Conservation (phyloP, 2,113 vertebrate species). For the Gambusia affinis region DNA sequence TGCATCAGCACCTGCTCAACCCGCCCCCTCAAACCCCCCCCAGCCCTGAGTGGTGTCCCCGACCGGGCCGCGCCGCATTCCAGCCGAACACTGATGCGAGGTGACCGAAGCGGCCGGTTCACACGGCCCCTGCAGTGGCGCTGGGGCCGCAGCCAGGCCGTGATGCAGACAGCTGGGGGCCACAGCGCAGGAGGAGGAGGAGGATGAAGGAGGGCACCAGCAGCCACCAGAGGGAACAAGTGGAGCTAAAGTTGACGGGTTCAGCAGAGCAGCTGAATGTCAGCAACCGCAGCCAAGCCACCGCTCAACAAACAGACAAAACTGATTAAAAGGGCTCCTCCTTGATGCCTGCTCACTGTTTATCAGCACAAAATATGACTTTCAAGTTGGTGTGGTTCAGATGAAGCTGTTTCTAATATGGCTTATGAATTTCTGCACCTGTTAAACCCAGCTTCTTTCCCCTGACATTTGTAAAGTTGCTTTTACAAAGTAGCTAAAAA, state of each 20-base stretch:
- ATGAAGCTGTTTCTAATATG: too few relatives aligned
- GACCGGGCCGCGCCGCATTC: conserved; percentile 66
- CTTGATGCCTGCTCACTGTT: not conserved
- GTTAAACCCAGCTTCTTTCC: not conserved
- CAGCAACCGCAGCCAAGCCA: conserved; percentile 39
- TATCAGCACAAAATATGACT: not conserved
- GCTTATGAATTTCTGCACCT: too few relatives aligned
- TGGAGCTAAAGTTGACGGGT: conserved; percentile 65
- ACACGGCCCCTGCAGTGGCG: conserved; percentile 72
- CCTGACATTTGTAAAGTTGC: not conserved
- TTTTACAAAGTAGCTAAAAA: not conserved
- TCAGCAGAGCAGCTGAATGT: conserved; percentile 69
- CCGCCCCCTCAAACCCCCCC: conserved; percentile 18
- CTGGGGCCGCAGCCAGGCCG: conserved; percentile 47
- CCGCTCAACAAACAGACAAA: conserved; percentile 19
- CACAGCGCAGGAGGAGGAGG: conserved; percentile 18
- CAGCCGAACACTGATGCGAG: conserved; percentile 79
- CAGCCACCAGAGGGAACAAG: conserved; percentile 60
- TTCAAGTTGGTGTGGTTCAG: too few relatives aligned
- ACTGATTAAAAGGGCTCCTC: conserved; percentile 16
- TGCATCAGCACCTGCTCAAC: conserved; percentile 12
- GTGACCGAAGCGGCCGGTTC: conserved; percentile 75
- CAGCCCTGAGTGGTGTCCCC: conserved; percentile 60
- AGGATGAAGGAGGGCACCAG: conserved; percentile 60
- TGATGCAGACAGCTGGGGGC: conserved; percentile 57